These are phyloP conservation scores for Bubo scandiacus DNA, from an alignment of 2,113 vertebrate species.

Conservation along the genomic window DNA sequence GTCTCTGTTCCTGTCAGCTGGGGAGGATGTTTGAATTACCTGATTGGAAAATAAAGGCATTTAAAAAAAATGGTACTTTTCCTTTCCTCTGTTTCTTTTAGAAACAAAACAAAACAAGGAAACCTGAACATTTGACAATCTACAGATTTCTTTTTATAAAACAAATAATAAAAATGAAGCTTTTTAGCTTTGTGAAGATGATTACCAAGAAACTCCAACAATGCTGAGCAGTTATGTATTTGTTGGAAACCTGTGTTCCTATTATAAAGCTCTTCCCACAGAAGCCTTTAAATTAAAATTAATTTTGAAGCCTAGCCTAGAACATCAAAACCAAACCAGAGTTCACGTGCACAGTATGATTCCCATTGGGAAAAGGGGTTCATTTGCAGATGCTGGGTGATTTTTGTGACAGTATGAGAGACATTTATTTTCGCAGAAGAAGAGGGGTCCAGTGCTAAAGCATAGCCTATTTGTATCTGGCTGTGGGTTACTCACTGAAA, in stretches of 20 bases:
- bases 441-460: not conserved
- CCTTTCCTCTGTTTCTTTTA: constrained; percentile 47
- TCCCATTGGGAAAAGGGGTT: constrained; percentile 20
- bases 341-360: constrained; percentile 37
- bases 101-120: constrained; percentile 40
- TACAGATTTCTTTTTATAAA: constrained; percentile 32
- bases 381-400: not conserved
- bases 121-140: not conserved
- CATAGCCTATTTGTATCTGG: not conserved
- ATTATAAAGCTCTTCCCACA: constrained; percentile 20
- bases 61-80: not conserved
- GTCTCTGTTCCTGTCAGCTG: constrained; percentile 42
- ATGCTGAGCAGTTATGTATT: not conserved
- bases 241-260: constrained; percentile 39
- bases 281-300: constrained; percentile 52
- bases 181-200: not conserved
- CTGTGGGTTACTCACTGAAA: not conserved
- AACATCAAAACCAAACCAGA: constrained; percentile 58
- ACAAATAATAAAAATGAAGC: constrained; percentile 24
- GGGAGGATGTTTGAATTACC: constrained; percentile 67
- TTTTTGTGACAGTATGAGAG: not conserved
- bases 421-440: not conserved
- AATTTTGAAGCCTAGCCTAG: constrained; percentile 46
- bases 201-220: constrained; percentile 14
- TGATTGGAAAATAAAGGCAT: constrained; percentile 52